phyloP scores from a whole-genome alignment of 2,797 vertebrate species.

The Molossus molossus region DNA sequence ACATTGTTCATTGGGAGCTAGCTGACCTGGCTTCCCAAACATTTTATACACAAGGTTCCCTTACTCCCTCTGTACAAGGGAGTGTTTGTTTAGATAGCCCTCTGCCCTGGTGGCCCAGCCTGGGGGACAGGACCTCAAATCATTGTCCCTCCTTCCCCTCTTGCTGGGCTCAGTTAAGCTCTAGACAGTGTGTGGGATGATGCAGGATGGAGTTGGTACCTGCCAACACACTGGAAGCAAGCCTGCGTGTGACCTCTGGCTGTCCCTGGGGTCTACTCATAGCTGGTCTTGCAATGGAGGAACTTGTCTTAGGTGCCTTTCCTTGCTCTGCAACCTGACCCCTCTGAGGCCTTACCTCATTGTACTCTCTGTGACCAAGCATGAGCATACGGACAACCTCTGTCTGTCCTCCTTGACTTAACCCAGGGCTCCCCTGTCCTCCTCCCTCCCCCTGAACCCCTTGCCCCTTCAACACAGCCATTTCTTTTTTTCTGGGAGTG shows the following conservation, averaged over 20 bases:
- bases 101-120: neutral
- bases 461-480: neutral
- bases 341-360: neutral
- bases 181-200: neutral
- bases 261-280: neutral
- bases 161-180: neutral
- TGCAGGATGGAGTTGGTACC: neutral
- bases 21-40: neutral
- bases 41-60: neutral
- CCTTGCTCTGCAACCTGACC: neutral
- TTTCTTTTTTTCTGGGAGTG: neutral
- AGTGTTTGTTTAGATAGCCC: neutral
- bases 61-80: neutral
- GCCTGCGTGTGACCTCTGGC: neutral
- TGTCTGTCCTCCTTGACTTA: neutral
- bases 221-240: neutral
- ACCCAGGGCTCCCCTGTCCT: neutral
- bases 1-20: rapidly evolving
- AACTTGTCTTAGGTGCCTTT: neutral
- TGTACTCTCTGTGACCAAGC: neutral
- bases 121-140: neutral
- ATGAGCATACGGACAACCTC: neutral
- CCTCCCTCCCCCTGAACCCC: no score
- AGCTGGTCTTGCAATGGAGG: neutral
- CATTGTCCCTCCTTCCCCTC: neutral